Conservation (phyloP, 2,888 invertebrate species). For the Neocrepidodera transversa region DNA sequence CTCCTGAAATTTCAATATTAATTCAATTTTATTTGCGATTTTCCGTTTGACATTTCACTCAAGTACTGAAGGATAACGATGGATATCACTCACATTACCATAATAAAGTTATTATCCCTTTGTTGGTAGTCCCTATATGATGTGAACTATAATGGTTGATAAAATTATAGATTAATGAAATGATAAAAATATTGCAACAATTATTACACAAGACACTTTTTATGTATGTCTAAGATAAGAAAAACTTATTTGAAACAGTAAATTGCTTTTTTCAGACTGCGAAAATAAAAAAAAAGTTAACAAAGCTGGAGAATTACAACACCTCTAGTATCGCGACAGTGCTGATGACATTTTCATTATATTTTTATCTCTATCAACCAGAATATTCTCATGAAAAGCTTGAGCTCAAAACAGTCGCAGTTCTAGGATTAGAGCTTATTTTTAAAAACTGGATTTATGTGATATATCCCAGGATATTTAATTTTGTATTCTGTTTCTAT, state of each 20-base stretch:
- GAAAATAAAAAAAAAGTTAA: constrained; percentile 12
- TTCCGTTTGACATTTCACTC: constrained; percentile 6
- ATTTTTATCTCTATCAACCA: constrained; percentile 34
- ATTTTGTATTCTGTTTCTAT: too few species aligned
- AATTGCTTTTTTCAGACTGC: background rate
- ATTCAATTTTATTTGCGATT: too few species aligned
- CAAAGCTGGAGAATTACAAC: constrained; percentile 6
- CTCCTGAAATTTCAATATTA: too few species aligned
- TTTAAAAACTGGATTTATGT: too few species aligned
- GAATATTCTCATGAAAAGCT: constrained; percentile 21
- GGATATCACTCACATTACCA: constrained; percentile 3
- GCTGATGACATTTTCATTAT: constrained; percentile 33
- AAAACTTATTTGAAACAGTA: constrained; percentile 3
- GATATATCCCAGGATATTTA: too few species aligned
- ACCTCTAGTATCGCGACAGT: constrained; percentile 18
- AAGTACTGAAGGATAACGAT: constrained; percentile 11
- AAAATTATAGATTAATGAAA: background rate
- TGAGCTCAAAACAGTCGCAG: background rate
- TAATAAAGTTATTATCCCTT: constrained; percentile 7
- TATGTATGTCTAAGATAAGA: constrained; percentile 4
- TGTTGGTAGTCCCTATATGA: constrained; percentile 1
- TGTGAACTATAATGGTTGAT: background rate
- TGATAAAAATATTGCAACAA: background rate
- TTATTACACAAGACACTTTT: too few species aligned
- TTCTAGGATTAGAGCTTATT: background rate